Evolutionary conservation across 2,888 invertebrate genomes (phyloP).

Genomic region (Clusia tigrina): DNA sequence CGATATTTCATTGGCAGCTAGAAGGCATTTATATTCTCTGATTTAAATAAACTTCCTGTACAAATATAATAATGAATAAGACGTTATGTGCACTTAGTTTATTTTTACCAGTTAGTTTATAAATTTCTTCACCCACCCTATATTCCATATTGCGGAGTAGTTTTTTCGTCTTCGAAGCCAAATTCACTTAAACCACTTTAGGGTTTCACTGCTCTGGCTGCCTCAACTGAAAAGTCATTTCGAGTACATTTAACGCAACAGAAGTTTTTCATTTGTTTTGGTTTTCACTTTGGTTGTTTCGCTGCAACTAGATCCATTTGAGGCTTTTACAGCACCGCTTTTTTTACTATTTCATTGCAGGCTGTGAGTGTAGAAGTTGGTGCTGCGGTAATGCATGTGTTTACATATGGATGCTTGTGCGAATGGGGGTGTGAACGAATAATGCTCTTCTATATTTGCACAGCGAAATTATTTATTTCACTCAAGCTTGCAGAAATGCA

Average conservation of each 20-base stretch:
- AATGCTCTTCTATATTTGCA: background rate
- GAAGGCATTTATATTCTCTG: too few relatives aligned
- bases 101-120: too few relatives aligned
- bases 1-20: too few relatives aligned
- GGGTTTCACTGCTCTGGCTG: background rate
- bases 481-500: background rate
- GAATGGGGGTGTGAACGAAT: background rate
- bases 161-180: too few relatives aligned
- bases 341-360: background rate
- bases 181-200: background rate
- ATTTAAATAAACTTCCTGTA: too few relatives aligned
- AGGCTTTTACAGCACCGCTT: background rate
- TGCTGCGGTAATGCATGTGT: background rate
- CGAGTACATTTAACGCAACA: background rate
- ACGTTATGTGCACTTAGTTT: too few relatives aligned
- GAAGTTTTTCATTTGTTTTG: background rate
- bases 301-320: too few relatives aligned
- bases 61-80: too few relatives aligned
- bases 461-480: background rate
- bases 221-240: background rate
- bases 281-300: background rate
- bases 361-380: background rate
- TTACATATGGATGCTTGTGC: background rate
- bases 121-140: too few relatives aligned
- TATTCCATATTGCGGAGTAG: too few relatives aligned